These are phyloP conservation scores for Leptoteleia sp. DNA, from an alignment of 1,140 invertebrate genomes.

Conservation along the genomic window DNA sequence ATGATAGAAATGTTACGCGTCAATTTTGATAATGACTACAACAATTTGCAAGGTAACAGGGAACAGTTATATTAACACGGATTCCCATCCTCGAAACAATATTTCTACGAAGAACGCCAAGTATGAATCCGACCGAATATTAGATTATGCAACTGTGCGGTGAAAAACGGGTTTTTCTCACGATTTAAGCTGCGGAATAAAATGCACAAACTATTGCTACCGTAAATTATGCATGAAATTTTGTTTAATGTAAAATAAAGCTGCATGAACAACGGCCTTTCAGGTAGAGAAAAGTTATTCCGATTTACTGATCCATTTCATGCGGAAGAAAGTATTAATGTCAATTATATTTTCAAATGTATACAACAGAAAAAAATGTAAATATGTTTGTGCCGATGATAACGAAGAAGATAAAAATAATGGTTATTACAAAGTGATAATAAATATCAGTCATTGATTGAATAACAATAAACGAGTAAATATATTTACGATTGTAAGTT, in stretches of 20 bases:
- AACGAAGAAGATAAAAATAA: too few species aligned
- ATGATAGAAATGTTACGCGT: too few species aligned
- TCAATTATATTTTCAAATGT: not conserved
- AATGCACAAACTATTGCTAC: slow-evolving; percentile 11
- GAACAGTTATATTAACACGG: slow-evolving; percentile 33
- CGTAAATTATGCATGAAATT: not conserved
- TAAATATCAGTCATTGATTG: too few species aligned
- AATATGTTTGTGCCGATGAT: too few species aligned
- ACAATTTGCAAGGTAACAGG: slow-evolving; percentile 6
- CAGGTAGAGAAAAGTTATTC: slow-evolving; percentile 1
- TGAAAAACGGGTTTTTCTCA: slow-evolving; percentile 29
- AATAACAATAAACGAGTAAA: too few species aligned
- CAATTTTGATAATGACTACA: slow-evolving; percentile 19
- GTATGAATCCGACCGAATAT: slow-evolving; percentile 17
- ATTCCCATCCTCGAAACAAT: slow-evolving; percentile 18
- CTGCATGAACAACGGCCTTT: not conserved
- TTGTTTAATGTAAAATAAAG: slow-evolving; percentile 4
- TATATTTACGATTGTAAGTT: too few species aligned
- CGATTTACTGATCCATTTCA: slow-evolving; percentile 13
- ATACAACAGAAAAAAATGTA: too few species aligned
- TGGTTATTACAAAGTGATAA: too few species aligned
- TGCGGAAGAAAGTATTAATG: not conserved
- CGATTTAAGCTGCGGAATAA: slow-evolving; percentile 17
- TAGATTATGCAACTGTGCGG: slow-evolving; percentile 21
- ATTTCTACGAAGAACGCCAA: slow-evolving; percentile 19